A percentile compares a stretch with the other conserved stretches of the same genome.
Evolutionary conservation across 2,797 vertebrate species (phyloP).

Genomic region (Gymnoscopelus microlampas): DNA sequence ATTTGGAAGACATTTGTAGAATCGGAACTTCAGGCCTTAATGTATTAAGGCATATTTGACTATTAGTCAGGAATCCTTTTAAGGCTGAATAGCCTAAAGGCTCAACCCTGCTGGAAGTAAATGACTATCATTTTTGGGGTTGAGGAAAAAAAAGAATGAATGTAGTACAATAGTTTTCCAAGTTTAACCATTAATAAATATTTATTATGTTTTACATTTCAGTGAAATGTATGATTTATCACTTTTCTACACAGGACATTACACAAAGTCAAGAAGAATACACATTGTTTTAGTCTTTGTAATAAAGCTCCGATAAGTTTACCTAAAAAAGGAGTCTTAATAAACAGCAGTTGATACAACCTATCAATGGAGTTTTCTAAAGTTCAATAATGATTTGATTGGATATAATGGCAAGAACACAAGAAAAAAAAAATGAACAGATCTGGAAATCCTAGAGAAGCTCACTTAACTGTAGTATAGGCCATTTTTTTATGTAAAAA

Average conservation of each 20-base stretch:
- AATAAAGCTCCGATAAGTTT: constrained; percentile 81
- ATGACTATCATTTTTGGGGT: constrained; percentile 1
- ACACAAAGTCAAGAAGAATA: constrained; percentile 81
- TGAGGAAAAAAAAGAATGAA: constrained; percentile 46
- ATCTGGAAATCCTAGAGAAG: constrained; percentile 73
- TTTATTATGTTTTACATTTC: constrained; percentile 83
- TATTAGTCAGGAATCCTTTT: no score
- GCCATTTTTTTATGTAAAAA: constrained; percentile 79
- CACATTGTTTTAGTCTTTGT: constrained; percentile 79
- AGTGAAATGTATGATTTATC: constrained; percentile 82
- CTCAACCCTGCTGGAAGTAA: no score
- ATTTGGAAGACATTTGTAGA: no score
- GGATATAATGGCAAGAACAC: constrained; percentile 70
- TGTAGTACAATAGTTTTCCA: constrained; percentile 77
- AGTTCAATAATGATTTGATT: constrained; percentile 76
- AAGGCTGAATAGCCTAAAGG: no score
- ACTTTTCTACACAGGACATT: constrained; percentile 82
- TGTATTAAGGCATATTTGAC: no score
- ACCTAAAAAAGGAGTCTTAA: constrained; percentile 77
- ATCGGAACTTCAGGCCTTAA: no score
- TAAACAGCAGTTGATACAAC: constrained; percentile 85
- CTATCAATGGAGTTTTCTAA: constrained; percentile 73
- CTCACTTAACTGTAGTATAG: constrained; percentile 79
- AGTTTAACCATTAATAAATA: constrained; percentile 85
- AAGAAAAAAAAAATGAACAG: constrained; percentile 61